Conservation (phyloP, 2,113 vertebrate species). For the Hemicordylus capensis region DNA sequence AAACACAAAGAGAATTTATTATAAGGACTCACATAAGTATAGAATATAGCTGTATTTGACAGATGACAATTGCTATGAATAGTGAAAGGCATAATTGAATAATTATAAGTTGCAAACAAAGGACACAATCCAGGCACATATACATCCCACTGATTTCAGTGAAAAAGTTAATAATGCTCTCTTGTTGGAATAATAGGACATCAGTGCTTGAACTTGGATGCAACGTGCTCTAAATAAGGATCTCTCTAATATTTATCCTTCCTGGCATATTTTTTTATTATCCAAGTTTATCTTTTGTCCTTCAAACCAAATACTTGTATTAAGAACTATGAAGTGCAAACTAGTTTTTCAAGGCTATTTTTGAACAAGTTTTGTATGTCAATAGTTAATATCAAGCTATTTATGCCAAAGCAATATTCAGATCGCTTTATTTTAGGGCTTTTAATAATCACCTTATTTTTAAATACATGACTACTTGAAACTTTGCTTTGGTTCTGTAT, state of each 20-base stretch:
- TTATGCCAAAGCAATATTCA: neutral
- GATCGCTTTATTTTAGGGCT: constrained; percentile 35
- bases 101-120: neutral
- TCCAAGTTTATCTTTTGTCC: neutral
- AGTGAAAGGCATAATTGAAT: no score
- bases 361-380: neutral
- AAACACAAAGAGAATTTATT: neutral
- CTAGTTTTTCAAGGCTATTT: neutral
- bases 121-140: neutral
- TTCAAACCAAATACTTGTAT: neutral
- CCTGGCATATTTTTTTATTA: neutral
- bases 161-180: neutral
- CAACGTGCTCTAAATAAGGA: neutral
- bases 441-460: neutral
- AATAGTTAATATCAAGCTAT: neutral
- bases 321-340: neutral
- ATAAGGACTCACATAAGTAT: neutral
- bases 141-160: neutral
- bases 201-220: neutral
- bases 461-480: neutral
- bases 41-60: neutral
- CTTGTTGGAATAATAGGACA: neutral
- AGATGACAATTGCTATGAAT: neutral
- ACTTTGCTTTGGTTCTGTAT: neutral
- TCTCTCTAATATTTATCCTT: neutral